Evolutionary conservation across 2,113 vertebrate species (phyloP).

Genomic region (Ceyx cyanopectus): DNA sequence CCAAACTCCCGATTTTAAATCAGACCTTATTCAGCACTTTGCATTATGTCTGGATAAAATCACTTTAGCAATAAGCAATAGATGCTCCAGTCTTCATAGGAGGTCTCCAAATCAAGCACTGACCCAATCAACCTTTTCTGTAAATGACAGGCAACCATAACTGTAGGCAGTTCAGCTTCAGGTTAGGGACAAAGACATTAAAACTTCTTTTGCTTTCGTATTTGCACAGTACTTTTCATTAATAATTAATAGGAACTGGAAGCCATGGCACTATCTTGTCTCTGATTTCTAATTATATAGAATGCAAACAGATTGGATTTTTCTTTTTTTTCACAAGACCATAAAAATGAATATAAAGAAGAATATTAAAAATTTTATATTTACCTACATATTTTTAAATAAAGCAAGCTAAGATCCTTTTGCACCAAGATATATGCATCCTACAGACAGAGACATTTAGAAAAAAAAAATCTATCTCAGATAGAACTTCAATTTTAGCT

Average conservation of each 20-base stretch:
- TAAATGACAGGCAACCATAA: not conserved
- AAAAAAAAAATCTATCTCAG: too few relatives aligned
- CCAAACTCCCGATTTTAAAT: not conserved
- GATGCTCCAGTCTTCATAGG: not conserved
- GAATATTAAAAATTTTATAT: not conserved
- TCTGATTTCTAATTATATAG: slow-evolving; percentile 3
- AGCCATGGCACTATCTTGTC: not conserved
- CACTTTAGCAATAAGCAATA: not conserved
- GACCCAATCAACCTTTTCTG: not conserved
- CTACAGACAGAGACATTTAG: not conserved
- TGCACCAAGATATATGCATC: not conserved
- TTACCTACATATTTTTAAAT: not conserved
- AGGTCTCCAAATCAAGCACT: not conserved
- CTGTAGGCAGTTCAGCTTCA: not conserved
- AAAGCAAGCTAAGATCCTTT: not conserved
- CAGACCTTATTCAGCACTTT: not conserved
- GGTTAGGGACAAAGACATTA: not conserved
- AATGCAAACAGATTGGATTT: not conserved
- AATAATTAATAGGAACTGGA: slow-evolving; percentile 31
- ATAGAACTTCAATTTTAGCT: too few relatives aligned
- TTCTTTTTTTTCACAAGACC: not conserved
- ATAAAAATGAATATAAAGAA: not conserved
- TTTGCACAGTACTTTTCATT: slow-evolving; percentile 24
- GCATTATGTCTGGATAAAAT: not conserved
- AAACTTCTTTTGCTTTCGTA: slow-evolving; percentile 4